Conservation (phyloP, 2,888 invertebrate genomes). For the Omphaloscelis lunosa region DNA sequence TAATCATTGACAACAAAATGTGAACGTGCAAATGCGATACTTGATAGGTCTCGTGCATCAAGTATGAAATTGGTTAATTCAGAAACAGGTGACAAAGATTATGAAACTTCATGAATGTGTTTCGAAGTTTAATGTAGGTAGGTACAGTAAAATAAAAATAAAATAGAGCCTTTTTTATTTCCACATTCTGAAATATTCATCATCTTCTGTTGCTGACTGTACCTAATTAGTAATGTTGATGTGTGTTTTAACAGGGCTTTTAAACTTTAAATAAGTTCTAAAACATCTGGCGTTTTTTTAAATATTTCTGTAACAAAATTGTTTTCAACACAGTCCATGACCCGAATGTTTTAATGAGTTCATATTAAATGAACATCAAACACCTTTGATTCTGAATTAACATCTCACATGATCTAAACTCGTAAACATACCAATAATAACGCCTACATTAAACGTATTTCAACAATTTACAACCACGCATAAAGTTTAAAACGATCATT, state of each 20-base stretch:
- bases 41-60: slow-evolving; percentile 28
- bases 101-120: slow-evolving; percentile 29
- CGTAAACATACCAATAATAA: slow-evolving; percentile 60
- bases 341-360: slow-evolving; percentile 63
- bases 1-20: slow-evolving; percentile 48
- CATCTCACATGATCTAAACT: slow-evolving; percentile 38
- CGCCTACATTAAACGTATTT: slow-evolving; percentile 69
- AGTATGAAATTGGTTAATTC: slow-evolving; percentile 30
- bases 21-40: slow-evolving; percentile 51
- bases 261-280: not conserved
- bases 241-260: not conserved
- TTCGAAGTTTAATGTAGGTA: not conserved
- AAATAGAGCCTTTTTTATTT: not conserved
- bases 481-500: slow-evolving; percentile 73
- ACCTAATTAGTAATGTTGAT: not conserved
- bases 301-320: slow-evolving; percentile 41
- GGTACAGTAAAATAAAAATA: not conserved
- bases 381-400: slow-evolving; percentile 37
- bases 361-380: slow-evolving; percentile 62
- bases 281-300: slow-evolving; percentile 31
- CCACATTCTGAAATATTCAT: not conserved
- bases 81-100: slow-evolving; percentile 39
- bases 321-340: slow-evolving; percentile 61
- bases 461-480: slow-evolving; percentile 73
- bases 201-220: not conserved